Conservation (phyloP, 2,888 invertebrate genomes). For the Eledona agricola region DNA sequence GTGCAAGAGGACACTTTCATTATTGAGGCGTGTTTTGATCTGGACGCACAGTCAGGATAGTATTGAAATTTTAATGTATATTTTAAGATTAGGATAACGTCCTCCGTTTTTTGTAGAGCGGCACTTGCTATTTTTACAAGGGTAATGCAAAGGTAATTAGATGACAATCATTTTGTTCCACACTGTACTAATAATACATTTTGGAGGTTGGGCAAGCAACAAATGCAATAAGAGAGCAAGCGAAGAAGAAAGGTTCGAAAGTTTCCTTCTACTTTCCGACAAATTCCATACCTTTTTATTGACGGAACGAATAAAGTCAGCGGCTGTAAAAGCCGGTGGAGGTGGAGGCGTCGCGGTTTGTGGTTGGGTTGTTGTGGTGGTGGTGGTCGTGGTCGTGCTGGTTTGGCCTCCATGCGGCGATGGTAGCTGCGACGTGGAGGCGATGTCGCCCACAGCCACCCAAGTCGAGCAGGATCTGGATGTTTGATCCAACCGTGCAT, state of each 20-base stretch:
- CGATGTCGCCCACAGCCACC: slow-evolving; percentile 83
- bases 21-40: too few species aligned
- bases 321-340: slow-evolving; percentile 69
- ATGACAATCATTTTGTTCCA: too few species aligned
- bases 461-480: slow-evolving; percentile 83
- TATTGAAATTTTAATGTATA: too few species aligned
- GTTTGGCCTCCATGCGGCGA: slow-evolving; percentile 78
- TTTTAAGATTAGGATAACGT: too few species aligned
- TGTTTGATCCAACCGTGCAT: slow-evolving; percentile 67
- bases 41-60: too few species aligned
- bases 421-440: slow-evolving; percentile 81
- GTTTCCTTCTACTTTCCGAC: background rate
- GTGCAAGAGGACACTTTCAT: too few species aligned
- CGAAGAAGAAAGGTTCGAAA: background rate
- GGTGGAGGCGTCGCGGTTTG: slow-evolving; percentile 58
- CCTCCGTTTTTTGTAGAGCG: too few species aligned
- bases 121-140: too few species aligned
- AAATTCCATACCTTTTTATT: slow-evolving; percentile 77
- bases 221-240: too few species aligned
- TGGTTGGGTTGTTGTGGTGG: slow-evolving; percentile 30
- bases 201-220: too few species aligned
- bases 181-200: background rate
- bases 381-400: slow-evolving; percentile 42
- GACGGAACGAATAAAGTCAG: slow-evolving; percentile 76
- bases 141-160: too few species aligned